These are phyloP conservation scores for Anguilla pacifica DNA, from an alignment of 2,797 vertebrate species.

Conservation along the genomic window DNA sequence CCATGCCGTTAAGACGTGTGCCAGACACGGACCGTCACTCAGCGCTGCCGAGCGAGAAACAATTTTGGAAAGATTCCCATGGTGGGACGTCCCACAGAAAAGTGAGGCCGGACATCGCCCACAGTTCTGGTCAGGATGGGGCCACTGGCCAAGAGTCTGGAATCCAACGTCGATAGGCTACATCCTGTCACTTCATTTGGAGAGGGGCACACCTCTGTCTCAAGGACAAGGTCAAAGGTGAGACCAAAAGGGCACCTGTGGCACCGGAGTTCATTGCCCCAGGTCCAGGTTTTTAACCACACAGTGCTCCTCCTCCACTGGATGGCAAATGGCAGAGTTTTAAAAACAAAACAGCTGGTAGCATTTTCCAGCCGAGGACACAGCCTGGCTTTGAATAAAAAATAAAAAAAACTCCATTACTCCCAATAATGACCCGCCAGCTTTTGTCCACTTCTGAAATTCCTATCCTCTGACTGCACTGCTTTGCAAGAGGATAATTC, in stretches of 20 bases:
- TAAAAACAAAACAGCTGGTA: neutral
- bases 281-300: neutral
- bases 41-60: neutral
- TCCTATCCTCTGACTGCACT: constrained; percentile 49
- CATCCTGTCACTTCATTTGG: neutral
- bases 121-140: neutral
- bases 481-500: constrained; percentile 20
- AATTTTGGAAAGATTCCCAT: neutral
- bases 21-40: neutral
- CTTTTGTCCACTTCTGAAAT: constrained; percentile 40
- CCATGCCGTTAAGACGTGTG: neutral
- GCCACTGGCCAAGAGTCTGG: neutral
- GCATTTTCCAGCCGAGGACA: neutral
- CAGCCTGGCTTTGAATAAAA: neutral
- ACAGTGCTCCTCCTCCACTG: neutral
- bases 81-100: neutral
- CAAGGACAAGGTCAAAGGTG: neutral
- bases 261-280: neutral
- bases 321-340: neutral
- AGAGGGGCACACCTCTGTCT: neutral
- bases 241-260: neutral
- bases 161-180: neutral
- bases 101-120: neutral
- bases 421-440: constrained; percentile 21
- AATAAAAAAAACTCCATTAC: neutral